Evolutionary conservation across 1,140 invertebrate genomes (phyloP).

Genomic region (Stegodyphus mimosarum): DNA sequence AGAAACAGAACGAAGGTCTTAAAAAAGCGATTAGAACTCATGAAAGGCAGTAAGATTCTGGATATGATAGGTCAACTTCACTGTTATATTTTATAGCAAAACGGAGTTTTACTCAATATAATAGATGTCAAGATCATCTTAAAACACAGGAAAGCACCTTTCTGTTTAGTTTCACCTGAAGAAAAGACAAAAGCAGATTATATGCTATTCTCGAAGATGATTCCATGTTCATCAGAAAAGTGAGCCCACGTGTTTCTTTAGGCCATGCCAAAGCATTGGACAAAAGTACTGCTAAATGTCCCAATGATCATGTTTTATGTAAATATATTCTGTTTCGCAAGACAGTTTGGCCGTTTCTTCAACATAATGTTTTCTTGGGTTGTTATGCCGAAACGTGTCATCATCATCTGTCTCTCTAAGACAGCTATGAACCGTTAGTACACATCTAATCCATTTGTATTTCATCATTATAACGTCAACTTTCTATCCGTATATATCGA

Average conservation of each 20-base stretch:
- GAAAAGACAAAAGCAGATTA: not conserved
- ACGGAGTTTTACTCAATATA: not conserved
- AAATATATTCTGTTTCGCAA: not conserved
- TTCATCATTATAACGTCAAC: not conserved
- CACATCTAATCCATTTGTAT: constrained; percentile 10
- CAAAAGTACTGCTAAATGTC: not conserved
- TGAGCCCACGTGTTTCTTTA: constrained; percentile 13
- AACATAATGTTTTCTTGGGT: constrained; percentile 38
- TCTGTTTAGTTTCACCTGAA: constrained; percentile 5
- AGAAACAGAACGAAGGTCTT: too few relatives aligned
- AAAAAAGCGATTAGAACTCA: not conserved
- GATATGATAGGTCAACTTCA: constrained; percentile 18
- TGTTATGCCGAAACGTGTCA: not conserved
- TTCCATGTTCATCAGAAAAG: not conserved
- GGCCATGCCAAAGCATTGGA: constrained; percentile 17
- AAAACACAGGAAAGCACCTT: not conserved
- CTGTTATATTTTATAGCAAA: constrained; percentile 5
- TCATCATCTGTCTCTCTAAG: not conserved
- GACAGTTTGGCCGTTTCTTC: not conserved
- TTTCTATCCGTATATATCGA: constrained; percentile 4
- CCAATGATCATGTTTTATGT: constrained; percentile 2
- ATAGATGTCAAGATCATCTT: not conserved
- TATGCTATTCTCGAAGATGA: not conserved
- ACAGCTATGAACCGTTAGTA: not conserved
- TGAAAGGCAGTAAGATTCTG: not conserved